These are phyloP conservation scores for Carettochelys insculpta DNA, from an alignment of 2,113 vertebrate species.

Conservation along the genomic window DNA sequence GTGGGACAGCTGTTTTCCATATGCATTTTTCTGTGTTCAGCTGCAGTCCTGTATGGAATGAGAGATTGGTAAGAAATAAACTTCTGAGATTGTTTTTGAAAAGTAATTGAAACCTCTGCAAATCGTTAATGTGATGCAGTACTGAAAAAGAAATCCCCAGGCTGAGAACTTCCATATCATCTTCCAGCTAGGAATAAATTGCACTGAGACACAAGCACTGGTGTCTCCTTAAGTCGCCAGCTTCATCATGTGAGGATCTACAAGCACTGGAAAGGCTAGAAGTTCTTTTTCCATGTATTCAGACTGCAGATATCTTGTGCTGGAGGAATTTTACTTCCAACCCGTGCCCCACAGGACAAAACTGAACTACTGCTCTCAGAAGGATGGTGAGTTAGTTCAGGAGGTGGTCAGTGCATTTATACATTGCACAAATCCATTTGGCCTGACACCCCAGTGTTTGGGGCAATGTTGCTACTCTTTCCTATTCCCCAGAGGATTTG, in stretches of 20 bases:
- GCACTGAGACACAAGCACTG: not conserved
- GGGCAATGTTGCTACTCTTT: fast-evolving
- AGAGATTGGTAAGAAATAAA: not conserved
- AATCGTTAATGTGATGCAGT: not conserved
- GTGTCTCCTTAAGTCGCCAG: not conserved
- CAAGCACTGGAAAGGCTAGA: not conserved
- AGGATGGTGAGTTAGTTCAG: not conserved
- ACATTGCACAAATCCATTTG: not conserved
- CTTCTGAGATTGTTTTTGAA: fast-evolving
- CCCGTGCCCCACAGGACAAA: fast-evolving
- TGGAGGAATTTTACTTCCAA: not conserved
- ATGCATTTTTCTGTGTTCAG: not conserved
- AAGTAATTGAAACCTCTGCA: not conserved
- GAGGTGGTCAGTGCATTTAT: fast-evolving
- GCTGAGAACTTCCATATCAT: not conserved
- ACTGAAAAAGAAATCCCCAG: not conserved
- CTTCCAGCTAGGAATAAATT: not conserved
- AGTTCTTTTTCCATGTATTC: not conserved
- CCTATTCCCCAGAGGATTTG: not conserved
- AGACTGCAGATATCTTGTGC: not conserved
- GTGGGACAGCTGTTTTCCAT: not conserved
- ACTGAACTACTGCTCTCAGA: not conserved
- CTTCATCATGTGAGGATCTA: not conserved
- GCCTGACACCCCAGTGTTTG: not conserved
- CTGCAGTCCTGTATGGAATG: not conserved